These are phyloP conservation scores for Perdita meconis DNA, from an alignment of 2,888 invertebrate species.

Conservation along the genomic window DNA sequence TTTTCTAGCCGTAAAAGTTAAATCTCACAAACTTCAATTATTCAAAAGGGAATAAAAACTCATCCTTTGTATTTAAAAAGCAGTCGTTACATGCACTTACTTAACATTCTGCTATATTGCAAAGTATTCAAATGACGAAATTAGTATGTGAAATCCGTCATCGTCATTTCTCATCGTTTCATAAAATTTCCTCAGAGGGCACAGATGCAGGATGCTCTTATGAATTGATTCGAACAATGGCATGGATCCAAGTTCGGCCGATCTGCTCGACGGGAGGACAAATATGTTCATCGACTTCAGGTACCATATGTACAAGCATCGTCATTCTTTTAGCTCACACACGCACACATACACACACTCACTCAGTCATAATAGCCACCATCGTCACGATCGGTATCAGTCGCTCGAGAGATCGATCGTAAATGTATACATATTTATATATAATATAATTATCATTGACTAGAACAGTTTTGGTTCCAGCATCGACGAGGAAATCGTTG, in stretches of 20 bases:
- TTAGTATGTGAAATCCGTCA: too few species aligned
- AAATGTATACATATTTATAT: slow-evolving; percentile 44
- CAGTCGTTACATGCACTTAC: too few species aligned
- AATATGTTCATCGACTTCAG: slow-evolving; percentile 70
- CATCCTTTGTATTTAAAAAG: too few species aligned
- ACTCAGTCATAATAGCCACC: slow-evolving; percentile 33
- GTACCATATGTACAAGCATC: slow-evolving; percentile 71
- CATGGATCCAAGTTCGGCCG: slow-evolving; percentile 33
- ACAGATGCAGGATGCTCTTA: background rate
- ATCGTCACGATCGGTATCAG: slow-evolving; percentile 39
- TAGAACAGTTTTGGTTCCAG: slow-evolving; percentile 71
- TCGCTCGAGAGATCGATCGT: slow-evolving; percentile 58
- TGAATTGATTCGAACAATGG: background rate
- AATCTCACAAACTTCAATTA: too few species aligned
- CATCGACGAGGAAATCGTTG: slow-evolving; percentile 66
- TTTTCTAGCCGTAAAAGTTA: too few species aligned
- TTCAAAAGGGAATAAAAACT: too few species aligned
- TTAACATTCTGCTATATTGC: too few species aligned
- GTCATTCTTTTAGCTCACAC: slow-evolving; percentile 18
- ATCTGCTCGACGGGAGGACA: slow-evolving; percentile 50
- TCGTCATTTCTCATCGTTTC: too few species aligned
- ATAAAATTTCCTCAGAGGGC: background rate
- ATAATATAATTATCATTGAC: slow-evolving; percentile 70
- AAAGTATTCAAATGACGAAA: too few species aligned
- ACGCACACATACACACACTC: slow-evolving; percentile 37